Conservation (phyloP, 1,140 invertebrate species). For the Pseudomyrmex cubaensis region DNA sequence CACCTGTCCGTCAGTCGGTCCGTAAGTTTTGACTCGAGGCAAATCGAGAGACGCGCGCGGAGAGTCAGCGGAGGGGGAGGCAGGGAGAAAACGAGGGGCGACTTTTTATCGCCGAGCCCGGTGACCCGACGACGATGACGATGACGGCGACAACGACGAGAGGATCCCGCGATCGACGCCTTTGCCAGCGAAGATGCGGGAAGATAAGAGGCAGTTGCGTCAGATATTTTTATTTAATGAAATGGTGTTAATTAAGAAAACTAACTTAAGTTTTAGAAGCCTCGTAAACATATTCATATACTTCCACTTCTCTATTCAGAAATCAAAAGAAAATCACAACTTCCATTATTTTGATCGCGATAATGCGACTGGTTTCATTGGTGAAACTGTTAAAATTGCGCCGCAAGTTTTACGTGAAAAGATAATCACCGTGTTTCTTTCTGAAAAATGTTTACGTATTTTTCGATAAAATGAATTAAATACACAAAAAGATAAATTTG, state of each 20-base stretch:
- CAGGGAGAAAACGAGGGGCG: conserved; percentile 59
- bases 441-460: no score
- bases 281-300: no score
- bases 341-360: no score
- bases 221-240: conserved; percentile 30
- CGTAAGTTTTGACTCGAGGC: conserved; percentile 79
- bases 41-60: conserved; percentile 66
- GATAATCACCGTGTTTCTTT: no score
- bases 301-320: no score
- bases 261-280: background rate
- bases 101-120: conserved; percentile 65
- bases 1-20: conserved; percentile 84
- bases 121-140: conserved; percentile 67
- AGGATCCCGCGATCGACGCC: background rate
- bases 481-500: no score
- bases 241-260: conserved; percentile 5
- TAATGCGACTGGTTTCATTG: no score
- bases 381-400: no score
- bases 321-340: no score
- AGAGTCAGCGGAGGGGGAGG: conserved; percentile 45
- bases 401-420: no score
- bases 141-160: conserved; percentile 22
- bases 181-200: background rate
- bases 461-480: no score
- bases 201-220: conserved; percentile 11